Evolutionary conservation across 1,140 invertebrate species (phyloP).

Genomic region (Cydia amplana): DNA sequence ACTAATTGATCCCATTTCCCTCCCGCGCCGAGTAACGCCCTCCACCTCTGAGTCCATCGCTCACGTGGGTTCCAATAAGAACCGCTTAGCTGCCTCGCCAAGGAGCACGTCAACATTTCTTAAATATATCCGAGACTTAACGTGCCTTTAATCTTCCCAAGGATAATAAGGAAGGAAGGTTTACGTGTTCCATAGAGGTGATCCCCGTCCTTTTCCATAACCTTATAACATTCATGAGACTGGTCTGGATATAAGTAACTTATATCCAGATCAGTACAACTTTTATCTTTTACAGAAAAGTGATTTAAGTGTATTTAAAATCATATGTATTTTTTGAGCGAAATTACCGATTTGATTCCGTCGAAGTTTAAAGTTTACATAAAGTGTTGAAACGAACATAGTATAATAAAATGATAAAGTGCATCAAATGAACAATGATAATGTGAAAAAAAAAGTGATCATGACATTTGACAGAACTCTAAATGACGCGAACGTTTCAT

Average conservation of each 20-base stretch:
- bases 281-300: constrained; percentile 59
- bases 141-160: background rate
- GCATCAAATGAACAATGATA: constrained; percentile 58
- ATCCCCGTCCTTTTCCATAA: constrained; percentile 39
- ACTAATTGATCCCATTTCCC: constrained; percentile 49
- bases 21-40: constrained; percentile 54
- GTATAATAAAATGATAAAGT: constrained; percentile 50
- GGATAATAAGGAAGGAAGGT: background rate
- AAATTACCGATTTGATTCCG: constrained; percentile 71
- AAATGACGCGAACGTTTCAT: constrained; percentile 59
- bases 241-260: constrained; percentile 61
- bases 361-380: constrained; percentile 76
- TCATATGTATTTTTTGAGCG: constrained; percentile 68
- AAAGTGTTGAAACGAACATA: constrained; percentile 57
- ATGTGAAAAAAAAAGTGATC: constrained; percentile 60
- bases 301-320: constrained; percentile 66
- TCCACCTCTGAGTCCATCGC: constrained; percentile 69
- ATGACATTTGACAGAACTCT: constrained; percentile 61
- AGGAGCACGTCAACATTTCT: constrained; percentile 50
- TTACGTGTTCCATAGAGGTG: constrained; percentile 50
- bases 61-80: constrained; percentile 73
- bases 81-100: constrained; percentile 74
- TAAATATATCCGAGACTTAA: constrained; percentile 45
- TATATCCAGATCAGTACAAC: constrained; percentile 60
- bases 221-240: constrained; percentile 37